Percentiles rank a stretch among this genome's conserved stretches.
phyloP scores from a whole-genome alignment of 2,113 vertebrate species.

The Crotophaga sulcirostris region DNA sequence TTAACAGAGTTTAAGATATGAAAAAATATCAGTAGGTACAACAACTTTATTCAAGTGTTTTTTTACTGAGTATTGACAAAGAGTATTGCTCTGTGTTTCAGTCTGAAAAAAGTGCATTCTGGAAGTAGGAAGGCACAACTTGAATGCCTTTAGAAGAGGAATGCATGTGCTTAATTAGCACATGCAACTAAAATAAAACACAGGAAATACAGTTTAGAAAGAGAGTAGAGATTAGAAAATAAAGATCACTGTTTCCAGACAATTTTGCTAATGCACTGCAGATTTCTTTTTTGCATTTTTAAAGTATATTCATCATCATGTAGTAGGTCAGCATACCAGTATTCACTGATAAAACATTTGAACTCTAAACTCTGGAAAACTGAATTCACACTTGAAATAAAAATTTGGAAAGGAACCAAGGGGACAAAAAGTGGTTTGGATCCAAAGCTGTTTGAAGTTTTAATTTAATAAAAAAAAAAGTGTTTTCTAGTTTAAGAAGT shows the following conservation, averaged over 20 bases:
- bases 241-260: neutral
- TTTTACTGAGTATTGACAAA: neutral
- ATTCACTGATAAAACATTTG: neutral
- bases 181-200: constrained; percentile 14
- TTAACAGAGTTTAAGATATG: neutral
- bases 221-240: neutral
- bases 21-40: neutral
- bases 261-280: neutral
- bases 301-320: neutral
- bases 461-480: neutral
- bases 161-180: neutral
- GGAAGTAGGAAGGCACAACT: neutral
- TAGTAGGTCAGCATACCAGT: neutral
- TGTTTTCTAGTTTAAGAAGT: neutral
- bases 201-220: neutral
- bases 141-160: neutral
- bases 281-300: neutral
- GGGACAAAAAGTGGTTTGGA: rapidly evolving
- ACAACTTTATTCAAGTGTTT: neutral
- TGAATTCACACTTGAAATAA: neutral
- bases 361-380: neutral
- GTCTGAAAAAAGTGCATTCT: neutral
- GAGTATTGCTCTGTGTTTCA: neutral
- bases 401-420: neutral
- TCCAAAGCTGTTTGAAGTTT: neutral